Percentiles rank a stretch among this genome's conserved stretches.
phyloP scores from a whole-genome alignment of 2,888 invertebrate species.

The Caenorhabditis sp. region DNA sequence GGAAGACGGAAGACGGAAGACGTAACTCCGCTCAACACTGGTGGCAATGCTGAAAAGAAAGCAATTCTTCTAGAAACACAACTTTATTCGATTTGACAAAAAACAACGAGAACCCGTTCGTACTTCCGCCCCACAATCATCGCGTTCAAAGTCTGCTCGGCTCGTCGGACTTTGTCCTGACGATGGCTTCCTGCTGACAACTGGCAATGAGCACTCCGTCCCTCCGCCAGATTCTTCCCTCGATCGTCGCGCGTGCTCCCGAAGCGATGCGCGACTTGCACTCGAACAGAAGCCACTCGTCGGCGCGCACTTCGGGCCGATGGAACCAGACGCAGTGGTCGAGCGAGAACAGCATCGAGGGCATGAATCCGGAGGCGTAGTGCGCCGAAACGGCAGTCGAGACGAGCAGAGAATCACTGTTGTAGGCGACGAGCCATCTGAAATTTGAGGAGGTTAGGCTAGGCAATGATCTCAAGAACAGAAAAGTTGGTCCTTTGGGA shows the following conservation, averaged over 20 bases:
- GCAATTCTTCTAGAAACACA: not conserved
- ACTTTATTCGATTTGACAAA: not conserved
- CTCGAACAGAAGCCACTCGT: constrained; percentile 77
- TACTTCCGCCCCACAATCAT: too few species aligned
- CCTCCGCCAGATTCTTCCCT: constrained; percentile 71
- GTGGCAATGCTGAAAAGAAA: too few species aligned
- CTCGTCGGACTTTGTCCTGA: constrained; percentile 62
- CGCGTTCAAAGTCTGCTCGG: constrained; percentile 21
- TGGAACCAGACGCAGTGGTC: constrained; percentile 77
- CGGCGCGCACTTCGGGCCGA: constrained; percentile 63
- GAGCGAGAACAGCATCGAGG: constrained; percentile 75
- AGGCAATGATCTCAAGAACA: too few species aligned
- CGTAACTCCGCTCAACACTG: too few species aligned
- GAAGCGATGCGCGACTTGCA: constrained; percentile 65
- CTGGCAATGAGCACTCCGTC: constrained; percentile 73
- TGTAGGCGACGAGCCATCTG: constrained; percentile 63
- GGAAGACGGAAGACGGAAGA: too few species aligned
- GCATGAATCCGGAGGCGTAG: constrained; percentile 64
- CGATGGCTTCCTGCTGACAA: constrained; percentile 72
- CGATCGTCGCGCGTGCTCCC: constrained; percentile 69
- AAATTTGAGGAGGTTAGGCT: not conserved
- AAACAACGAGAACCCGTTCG: too few species aligned
- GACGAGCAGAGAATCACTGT: constrained; percentile 62
- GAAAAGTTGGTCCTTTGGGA: too few species aligned
- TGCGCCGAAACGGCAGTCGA: constrained; percentile 69